Base-by-base conservation (phyloP, 2,113 vertebrate species). In the Otus sunia region DNA sequence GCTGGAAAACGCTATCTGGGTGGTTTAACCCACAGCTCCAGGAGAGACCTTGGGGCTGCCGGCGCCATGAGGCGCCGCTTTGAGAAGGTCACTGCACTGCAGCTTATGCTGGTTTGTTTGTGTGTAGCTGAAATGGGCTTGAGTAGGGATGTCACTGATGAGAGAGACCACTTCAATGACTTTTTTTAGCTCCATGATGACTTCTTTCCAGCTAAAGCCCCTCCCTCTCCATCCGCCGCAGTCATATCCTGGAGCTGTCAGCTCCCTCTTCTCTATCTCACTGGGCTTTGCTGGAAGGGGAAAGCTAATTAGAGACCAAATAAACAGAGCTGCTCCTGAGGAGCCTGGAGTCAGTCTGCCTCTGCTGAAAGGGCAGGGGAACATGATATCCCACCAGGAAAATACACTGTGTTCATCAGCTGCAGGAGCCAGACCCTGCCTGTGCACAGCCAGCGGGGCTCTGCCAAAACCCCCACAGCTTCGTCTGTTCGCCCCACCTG, bases 61-160 rank as follows among this genome's bases (percentile, higher is more conserved):
- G 4, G 63, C 1, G 0, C 59, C 64, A 67, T 15, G 39, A 23
- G 67, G 53, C 1, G 1, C 41, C 2, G 0, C 63, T 47, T 56
- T 10, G 2, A 22, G 8, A 7, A 78, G 53, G 71, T 92, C 52
- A 37, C 29, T 2, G 5, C 39, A 5, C 27, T 15, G 77, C 43
- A 23, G 82, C 45, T 72, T 63, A 16, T 45, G 3, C 22, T 37
- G 30, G 23, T 55, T 45, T 77, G 66, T 76, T 92, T 60, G 43
- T 49, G 39, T 8, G 6, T 10, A 18, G 76, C 68, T 74, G 55
- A 59, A 88, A 76, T 0, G 2, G 39, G 12, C 69, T 55, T 2
- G 34, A 52, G 36, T 11, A 50, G 63, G 39, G 63, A 69, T 62
- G 71, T 62, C 81, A 16, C 56, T 56, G 78, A 58, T 15, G 15